Evolutionary conservation across 2,113 vertebrate species (phyloP).

Genomic region (Deroptyus accipitrinus): DNA sequence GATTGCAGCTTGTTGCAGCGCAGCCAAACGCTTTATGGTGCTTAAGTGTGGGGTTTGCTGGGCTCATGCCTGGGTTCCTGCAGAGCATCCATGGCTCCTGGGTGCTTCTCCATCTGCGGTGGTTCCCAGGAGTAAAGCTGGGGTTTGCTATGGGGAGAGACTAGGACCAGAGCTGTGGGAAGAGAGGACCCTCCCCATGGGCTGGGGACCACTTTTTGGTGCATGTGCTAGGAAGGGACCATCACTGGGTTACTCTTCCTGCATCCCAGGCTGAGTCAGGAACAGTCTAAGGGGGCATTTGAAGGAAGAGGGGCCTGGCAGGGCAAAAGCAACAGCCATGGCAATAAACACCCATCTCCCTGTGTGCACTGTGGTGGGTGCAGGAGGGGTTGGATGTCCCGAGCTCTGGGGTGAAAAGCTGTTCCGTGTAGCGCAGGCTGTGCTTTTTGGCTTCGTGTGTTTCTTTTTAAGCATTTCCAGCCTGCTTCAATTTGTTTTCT

Average conservation of each 20-base stretch:
- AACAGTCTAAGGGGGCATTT: accelerated
- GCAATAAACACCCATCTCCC: accelerated
- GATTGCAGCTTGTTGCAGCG: neutral
- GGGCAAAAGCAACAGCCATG: neutral
- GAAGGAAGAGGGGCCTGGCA: neutral
- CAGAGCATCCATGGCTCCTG: neutral
- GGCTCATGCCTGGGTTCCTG: neutral
- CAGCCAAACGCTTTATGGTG: neutral
- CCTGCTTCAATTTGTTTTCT: slow-evolving; percentile 24
- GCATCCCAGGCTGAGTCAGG: accelerated
- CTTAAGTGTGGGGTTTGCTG: neutral
- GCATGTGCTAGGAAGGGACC: neutral
- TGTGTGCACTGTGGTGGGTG: accelerated
- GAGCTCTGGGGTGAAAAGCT: accelerated
- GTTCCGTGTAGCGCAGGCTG: neutral
- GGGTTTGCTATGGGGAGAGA: neutral
- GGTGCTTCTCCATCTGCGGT: neutral
- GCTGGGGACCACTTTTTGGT: neutral
- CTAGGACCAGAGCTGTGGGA: neutral
- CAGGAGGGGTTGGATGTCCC: too few species aligned
- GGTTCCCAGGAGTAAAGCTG: neutral
- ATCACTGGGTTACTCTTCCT: neutral
- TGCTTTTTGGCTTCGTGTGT: neutral
- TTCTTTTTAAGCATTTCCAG: slow-evolving; percentile 21
- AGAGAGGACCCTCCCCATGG: neutral